Conservation (phyloP, 35 echinoderm and acorn worm genomes). For the Apostichopus parvimensis region DNA sequence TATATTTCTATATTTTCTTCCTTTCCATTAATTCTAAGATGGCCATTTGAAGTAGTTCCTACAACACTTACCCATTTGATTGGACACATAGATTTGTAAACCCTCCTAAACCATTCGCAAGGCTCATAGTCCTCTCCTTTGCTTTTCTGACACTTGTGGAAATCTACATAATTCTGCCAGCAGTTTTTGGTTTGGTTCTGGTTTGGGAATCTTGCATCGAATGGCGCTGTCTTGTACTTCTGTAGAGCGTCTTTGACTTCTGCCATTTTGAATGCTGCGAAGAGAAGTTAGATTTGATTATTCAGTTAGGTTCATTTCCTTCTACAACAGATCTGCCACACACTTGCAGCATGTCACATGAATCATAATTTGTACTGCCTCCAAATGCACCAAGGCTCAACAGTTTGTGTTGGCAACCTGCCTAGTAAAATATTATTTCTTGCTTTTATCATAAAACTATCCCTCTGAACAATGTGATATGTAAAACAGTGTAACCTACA, state of each 20-base stretch:
- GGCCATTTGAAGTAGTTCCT: not conserved
- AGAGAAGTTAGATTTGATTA: not conserved
- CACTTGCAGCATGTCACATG: too few species aligned
- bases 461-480: too few species aligned
- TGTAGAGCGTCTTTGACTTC: slow-evolving; percentile 71
- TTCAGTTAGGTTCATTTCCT: too few species aligned
- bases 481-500: too few species aligned
- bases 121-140: slow-evolving; percentile 89
- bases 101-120: slow-evolving; percentile 88
- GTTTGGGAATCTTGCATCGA: slow-evolving; percentile 92
- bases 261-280: slow-evolving; percentile 17
- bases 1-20: too few species aligned
- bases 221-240: slow-evolving; percentile 89
- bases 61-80: slow-evolving; percentile 74
- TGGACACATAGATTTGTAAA: slow-evolving; percentile 88
- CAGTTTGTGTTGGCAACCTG: too few species aligned
- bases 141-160: slow-evolving; percentile 78
- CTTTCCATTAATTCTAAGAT: too few species aligned
- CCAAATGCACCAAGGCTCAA: too few species aligned
- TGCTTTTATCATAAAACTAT: too few species aligned
- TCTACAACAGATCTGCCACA: too few species aligned
- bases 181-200: slow-evolving; percentile 87
- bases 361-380: too few species aligned
- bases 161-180: slow-evolving; percentile 87
- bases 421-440: too few species aligned